Evolutionary conservation across 2,888 invertebrate genomes (phyloP), one percentile per base, ranked within the genome.

Genomic region (Tinea trinotella): DNA sequence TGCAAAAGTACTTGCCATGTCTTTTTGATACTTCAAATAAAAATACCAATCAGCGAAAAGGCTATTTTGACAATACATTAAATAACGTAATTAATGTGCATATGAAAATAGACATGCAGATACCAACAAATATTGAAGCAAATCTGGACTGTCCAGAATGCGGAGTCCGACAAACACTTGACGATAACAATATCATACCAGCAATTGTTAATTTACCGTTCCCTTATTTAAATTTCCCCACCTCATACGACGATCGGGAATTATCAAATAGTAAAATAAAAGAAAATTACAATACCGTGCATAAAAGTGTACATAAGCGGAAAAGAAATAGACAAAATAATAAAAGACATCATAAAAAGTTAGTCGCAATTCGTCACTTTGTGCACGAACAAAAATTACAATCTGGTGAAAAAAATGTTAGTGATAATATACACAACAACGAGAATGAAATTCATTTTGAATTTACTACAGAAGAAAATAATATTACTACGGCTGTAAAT

Each of bases 261-360:
- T 52, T 66, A 74, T 18, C 68, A 60, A 76, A 66, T 57, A n/a
- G 3, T 24, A 53, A 52, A 24, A 10, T 35, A 56, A 7, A 67
- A 64, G 64, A 70, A 30, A 68, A 71, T 46, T 60, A 67, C 13
- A 40, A 61, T 3, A 67, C 74, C 10, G 53, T 74, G 46, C 75
- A 77, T 54, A 81, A 78, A 66, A 66, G 76, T 58, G 70, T 80
- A 18, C 80, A 81, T 56, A 83, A 80, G 62, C 84, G 79, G 61
- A 85, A 80, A 63, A 84, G 80, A 61, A 59, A 68, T 1, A 72
- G 69, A 54, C 46, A 57, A 12, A 71, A 59, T 54, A 74, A 64
- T 55, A 84, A 79, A 61, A 81, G 76, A 59, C 77, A 81, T 56
- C 64, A 71, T n/a, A 53, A 81, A 75, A 84, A 81, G 57, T 57